These are phyloP conservation scores for Cnemophilus loriae DNA, from an alignment of 2,113 vertebrate species.

Conservation along the genomic window DNA sequence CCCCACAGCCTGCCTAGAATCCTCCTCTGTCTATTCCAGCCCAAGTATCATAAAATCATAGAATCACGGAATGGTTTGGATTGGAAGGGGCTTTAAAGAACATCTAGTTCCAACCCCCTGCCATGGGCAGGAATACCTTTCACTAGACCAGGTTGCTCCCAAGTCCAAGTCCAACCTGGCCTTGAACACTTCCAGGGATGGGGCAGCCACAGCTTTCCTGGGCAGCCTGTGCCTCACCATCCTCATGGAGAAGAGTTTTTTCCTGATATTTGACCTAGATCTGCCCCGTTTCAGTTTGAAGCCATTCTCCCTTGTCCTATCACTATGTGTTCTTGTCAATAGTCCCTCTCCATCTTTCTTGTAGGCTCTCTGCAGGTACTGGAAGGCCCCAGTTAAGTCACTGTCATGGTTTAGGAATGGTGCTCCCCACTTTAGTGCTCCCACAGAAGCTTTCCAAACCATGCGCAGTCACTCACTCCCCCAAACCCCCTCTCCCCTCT, in stretches of 20 bases:
- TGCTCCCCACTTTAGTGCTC: background rate
- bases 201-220: background rate
- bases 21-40: background rate
- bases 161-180: background rate
- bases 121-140: background rate
- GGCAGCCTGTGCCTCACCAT: background rate
- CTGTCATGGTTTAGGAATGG: background rate
- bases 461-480: background rate
- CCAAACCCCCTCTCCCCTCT: background rate
- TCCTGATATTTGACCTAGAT: background rate
- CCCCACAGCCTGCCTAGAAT: background rate
- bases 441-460: background rate
- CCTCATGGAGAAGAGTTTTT: background rate
- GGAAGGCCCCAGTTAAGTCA: fast-evolving
- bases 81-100: background rate
- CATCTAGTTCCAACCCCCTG: background rate
- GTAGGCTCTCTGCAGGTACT: background rate
- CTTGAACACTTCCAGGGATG: background rate
- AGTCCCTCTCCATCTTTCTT: background rate
- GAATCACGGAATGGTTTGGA: background rate
- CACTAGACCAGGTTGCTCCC: background rate
- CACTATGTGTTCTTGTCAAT: background rate
- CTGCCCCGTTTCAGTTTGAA: background rate
- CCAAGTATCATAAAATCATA: background rate
- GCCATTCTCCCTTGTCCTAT: background rate